A percentile compares a stretch with the other conserved stretches of the same genome.
Evolutionary conservation across 2,888 invertebrate species (phyloP).

Genomic region (Sipunculus nudus): DNA sequence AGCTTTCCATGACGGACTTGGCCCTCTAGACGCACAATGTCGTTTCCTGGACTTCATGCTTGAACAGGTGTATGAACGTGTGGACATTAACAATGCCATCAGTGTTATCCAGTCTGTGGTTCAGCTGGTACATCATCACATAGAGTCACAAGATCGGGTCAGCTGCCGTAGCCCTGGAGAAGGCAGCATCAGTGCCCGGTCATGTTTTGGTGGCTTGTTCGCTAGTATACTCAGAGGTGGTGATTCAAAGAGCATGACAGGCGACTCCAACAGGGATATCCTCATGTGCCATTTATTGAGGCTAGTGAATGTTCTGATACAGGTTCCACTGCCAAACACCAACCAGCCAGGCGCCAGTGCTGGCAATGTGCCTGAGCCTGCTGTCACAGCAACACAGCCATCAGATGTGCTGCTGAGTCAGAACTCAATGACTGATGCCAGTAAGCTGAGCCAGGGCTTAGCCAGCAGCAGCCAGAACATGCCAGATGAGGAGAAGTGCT

Average conservation of each 20-base stretch:
- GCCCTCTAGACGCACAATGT: slow-evolving; percentile 80
- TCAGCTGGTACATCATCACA: slow-evolving; percentile 57
- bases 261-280: slow-evolving; percentile 56
- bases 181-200: slow-evolving; percentile 68
- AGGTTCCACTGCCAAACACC: slow-evolving; percentile 41
- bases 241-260: slow-evolving; percentile 49
- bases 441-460: slow-evolving; percentile 49
- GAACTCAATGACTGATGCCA: slow-evolving; percentile 51
- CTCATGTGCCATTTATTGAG: slow-evolving; percentile 61
- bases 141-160: slow-evolving; percentile 57
- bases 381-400: not conserved
- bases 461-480: slow-evolving; percentile 43
- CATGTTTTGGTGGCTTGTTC: slow-evolving; percentile 79
- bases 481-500: slow-evolving; percentile 52
- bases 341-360: not conserved
- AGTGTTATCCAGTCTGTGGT: slow-evolving; percentile 79
- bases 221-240: slow-evolving; percentile 78
- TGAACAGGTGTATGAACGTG: slow-evolving; percentile 75
- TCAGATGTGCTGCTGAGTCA: no score
- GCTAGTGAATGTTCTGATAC: slow-evolving; percentile 56
- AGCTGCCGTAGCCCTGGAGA: slow-evolving; percentile 63
- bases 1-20: slow-evolving; percentile 63
- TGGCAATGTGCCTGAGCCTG: not conserved
- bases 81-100: slow-evolving; percentile 77
- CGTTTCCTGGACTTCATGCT: slow-evolving; percentile 76